phyloP scores from a whole-genome alignment of 2,888 invertebrate species.

The Drosophila trichaetosa region DNA sequence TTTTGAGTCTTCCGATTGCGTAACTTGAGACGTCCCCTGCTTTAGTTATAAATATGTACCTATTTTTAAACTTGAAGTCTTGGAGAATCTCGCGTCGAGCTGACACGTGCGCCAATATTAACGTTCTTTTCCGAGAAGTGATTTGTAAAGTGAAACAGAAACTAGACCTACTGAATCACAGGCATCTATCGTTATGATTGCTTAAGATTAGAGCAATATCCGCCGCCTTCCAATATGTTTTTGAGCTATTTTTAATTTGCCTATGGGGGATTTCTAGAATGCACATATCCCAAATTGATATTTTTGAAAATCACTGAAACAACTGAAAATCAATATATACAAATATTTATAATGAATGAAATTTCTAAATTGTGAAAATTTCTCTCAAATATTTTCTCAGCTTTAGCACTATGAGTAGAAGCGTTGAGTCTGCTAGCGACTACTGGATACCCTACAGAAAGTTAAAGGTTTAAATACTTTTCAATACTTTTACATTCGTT shows the following conservation, averaged over 20 bases:
- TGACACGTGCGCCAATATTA: constrained; percentile 28
- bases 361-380: not conserved
- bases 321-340: not conserved
- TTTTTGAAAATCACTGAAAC: not conserved
- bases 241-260: not conserved
- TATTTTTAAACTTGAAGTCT: not conserved
- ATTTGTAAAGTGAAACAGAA: constrained; percentile 48
- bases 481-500: not conserved
- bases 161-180: not conserved
- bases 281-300: not conserved
- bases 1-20: constrained; percentile 9
- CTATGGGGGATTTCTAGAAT: not conserved
- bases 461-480: not conserved
- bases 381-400: not conserved
- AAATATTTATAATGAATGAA: not conserved
- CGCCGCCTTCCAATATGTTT: not conserved
- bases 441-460: not conserved
- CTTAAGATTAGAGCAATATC: not conserved
- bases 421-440: not conserved
- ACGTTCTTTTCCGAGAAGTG: constrained; percentile 5
- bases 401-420: not conserved
- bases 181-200: constrained; percentile 14
- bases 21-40: not conserved
- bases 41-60: not conserved
- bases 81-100: not conserved